Percentiles rank a stretch among this genome's conserved stretches.
Conservation (phyloP, 2,888 invertebrate species). For the Dromius quadrimaculatus region DNA sequence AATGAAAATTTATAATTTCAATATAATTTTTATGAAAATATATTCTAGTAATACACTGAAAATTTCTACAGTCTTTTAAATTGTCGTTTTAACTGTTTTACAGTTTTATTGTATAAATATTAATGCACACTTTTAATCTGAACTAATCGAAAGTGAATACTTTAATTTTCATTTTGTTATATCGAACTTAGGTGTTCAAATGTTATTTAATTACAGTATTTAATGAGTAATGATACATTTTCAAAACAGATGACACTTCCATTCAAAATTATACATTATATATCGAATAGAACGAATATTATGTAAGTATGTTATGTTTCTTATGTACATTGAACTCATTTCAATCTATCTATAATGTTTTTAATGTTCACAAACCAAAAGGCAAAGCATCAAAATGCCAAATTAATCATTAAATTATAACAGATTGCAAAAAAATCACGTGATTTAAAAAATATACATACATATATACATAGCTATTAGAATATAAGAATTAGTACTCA, state of each 20-base stretch:
- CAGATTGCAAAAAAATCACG: slow-evolving; percentile 66
- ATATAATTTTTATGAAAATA: slow-evolving; percentile 46
- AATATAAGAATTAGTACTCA: slow-evolving; percentile 30
- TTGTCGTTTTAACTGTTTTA: slow-evolving; percentile 34
- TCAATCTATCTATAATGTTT: slow-evolving; percentile 33
- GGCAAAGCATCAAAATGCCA: slow-evolving; percentile 35
- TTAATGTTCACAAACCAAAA: slow-evolving; percentile 28
- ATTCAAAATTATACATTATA: slow-evolving; percentile 26
- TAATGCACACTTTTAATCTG: slow-evolving; percentile 40
- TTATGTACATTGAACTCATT: slow-evolving; percentile 36
- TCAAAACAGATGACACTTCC: slow-evolving; percentile 21
- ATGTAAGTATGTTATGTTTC: slow-evolving; percentile 26
- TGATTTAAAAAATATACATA: slow-evolving; percentile 53
- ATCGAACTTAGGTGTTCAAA: slow-evolving; percentile 35
- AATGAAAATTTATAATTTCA: slow-evolving; percentile 39
- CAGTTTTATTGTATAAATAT: slow-evolving; percentile 46
- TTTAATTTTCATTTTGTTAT: slow-evolving; percentile 30
- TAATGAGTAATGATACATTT: slow-evolving; percentile 22
- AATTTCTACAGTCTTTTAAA: slow-evolving; percentile 46
- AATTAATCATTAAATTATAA: slow-evolving; percentile 62
- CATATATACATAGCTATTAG: slow-evolving; percentile 30
- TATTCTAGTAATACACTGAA: slow-evolving; percentile 48
- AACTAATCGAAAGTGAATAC: slow-evolving; percentile 24
- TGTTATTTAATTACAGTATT: slow-evolving; percentile 24
- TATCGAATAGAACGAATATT: slow-evolving; percentile 17